Evolutionary conservation across 2,113 vertebrate genomes (phyloP).

Genomic region (Jaculus jaculus): DNA sequence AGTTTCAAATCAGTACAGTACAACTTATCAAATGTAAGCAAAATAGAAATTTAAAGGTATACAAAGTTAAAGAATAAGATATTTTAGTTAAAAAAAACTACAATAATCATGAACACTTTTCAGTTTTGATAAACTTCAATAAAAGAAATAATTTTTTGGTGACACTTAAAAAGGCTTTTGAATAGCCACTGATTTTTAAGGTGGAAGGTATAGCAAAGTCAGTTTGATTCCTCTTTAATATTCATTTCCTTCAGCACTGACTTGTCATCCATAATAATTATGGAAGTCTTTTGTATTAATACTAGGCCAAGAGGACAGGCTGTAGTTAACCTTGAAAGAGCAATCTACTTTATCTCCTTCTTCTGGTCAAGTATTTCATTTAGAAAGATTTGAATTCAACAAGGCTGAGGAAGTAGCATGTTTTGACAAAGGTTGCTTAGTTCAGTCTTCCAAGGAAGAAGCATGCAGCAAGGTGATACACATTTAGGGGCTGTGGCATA

Average conservation of each 20-base stretch:
- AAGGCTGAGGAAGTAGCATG: neutral
- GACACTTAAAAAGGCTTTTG: neutral
- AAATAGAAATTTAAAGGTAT: neutral
- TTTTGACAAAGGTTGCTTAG: neutral
- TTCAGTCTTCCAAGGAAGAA: neutral
- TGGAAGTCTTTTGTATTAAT: neutral
- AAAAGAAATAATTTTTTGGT: neutral
- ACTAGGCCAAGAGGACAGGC: neutral
- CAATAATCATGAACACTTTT: neutral
- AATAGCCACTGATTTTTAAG: neutral
- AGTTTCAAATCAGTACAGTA: neutral
- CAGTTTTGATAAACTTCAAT: neutral
- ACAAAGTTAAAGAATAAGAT: neutral
- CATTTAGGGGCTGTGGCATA: neutral
- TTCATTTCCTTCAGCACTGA: neutral
- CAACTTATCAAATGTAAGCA: neutral
- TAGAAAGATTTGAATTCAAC: neutral
- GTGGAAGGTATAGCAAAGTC: neutral
- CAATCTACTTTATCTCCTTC: neutral
- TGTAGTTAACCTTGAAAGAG: slow-evolving; percentile 1
- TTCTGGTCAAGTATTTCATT: neutral
- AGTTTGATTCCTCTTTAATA: neutral
- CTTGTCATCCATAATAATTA: neutral
- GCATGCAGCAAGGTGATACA: neutral
- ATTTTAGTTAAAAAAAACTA: neutral